Base-by-base conservation (phyloP, 1,140 invertebrate species). In the Asobara japonica region DNA sequence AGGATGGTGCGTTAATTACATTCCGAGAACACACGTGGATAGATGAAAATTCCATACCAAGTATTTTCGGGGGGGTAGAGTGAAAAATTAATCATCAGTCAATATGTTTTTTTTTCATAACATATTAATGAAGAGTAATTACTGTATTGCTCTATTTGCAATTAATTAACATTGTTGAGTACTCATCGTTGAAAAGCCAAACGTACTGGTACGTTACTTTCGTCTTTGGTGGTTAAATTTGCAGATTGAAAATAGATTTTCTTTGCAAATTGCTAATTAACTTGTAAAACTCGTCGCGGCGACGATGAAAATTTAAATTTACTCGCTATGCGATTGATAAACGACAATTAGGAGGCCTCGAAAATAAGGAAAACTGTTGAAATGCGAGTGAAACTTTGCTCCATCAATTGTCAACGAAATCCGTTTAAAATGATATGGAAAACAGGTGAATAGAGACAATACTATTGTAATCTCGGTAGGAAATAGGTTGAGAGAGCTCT, bases 161-260 rank as follows among this genome's bases (percentile, higher is more conserved):
- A n/a, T 27, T 72, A 64, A 68, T 71, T 65, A 45, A 64, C 22
- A 80, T 82, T 79, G 78, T 79, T 81, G 69, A 80, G 79, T 78
- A 78, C 79, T 81, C 80, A 79, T 76, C 80, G 76, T 80, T 80
- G 56, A 75, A 72, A 56, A 56, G 51, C 18, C 18, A 81, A 82
- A 86, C 84, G 80, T 86, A 84, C 84, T 84, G 81, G 81, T 85
- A 84, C 82, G 83, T 86, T 84, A 78, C 67, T 69, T 75, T 77
- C 74, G 71, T 76, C 66, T 56, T 56, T 56, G 18, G 64, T 74
- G 51, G 70, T 74, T 69, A 16, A 65, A 65, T 13, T 31, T 74
- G 36, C 20, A 41, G 62, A 27, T 51, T 67, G 60, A 38, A 25
- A 56, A 45, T 31, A 45, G 30, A 31, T 64, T n/a, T 45, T n/a